phyloP scores from a whole-genome alignment of 2,888 invertebrate species.

The Meloe dianella region DNA sequence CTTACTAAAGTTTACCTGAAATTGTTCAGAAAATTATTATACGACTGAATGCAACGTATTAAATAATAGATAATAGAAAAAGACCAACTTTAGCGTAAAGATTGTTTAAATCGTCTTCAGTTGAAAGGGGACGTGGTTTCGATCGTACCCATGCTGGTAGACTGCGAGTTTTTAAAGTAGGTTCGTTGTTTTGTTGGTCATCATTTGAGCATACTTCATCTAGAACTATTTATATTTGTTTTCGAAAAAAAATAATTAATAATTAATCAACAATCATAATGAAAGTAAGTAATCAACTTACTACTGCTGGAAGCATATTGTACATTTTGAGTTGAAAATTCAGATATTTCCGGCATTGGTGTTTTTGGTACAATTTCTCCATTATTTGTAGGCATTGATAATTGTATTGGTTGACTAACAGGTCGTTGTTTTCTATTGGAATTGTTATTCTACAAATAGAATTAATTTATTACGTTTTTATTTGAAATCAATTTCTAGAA shows the following conservation, averaged over 20 bases:
- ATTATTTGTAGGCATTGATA: slow-evolving; percentile 46
- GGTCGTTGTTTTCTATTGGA: slow-evolving; percentile 54
- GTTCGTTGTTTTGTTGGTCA: slow-evolving; percentile 59
- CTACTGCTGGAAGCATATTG: slow-evolving; percentile 73
- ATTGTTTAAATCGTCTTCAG: slow-evolving; percentile 72
- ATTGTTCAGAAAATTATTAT: slow-evolving; percentile 25
- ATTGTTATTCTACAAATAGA: slow-evolving; percentile 2
- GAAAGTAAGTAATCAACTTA: slow-evolving; percentile 62
- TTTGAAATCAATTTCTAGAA: background rate
- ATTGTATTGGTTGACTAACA: slow-evolving; percentile 58
- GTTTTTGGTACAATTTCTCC: slow-evolving; percentile 53
- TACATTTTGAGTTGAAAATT: slow-evolving; percentile 61
- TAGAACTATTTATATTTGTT: slow-evolving; percentile 60
- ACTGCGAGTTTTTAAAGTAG: slow-evolving; percentile 67
- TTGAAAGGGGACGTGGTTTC: slow-evolving; percentile 72
- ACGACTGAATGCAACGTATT: too few species aligned
- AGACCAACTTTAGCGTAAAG: slow-evolving; percentile 70
- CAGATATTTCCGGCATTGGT: slow-evolving; percentile 62
- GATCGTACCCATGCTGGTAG: slow-evolving; percentile 75
- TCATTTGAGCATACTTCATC: slow-evolving; percentile 64
- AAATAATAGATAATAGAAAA: background rate
- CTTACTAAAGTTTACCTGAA: slow-evolving; percentile 76
- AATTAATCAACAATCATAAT: too few species aligned
- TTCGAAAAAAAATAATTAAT: background rate
- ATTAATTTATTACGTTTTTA: slow-evolving; percentile 1